Evolutionary conservation across 2,888 invertebrate genomes (phyloP).

Genomic region (Drosophila monieri): DNA sequence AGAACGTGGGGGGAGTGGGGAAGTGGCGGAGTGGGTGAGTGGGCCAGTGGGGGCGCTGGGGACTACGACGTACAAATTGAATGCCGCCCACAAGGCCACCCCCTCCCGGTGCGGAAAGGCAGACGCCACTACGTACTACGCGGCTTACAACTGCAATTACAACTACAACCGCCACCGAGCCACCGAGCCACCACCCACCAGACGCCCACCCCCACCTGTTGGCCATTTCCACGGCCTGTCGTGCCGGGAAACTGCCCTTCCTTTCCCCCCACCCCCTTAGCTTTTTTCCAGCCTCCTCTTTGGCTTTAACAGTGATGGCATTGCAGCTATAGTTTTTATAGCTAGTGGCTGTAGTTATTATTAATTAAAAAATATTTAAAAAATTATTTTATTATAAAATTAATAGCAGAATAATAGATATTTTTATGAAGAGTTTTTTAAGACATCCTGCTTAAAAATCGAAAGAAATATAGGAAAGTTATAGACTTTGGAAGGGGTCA

Average conservation of each 20-base stretch:
- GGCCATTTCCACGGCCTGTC: slow-evolving; percentile 6
- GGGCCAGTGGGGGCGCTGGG: background rate
- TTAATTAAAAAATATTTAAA: too few species aligned
- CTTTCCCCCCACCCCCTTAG: background rate
- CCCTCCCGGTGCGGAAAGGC: background rate
- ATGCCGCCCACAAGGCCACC: slow-evolving; percentile 7
- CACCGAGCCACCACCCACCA: slow-evolving; percentile 6
- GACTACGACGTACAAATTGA: slow-evolving; percentile 15
- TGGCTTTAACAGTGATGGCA: background rate
- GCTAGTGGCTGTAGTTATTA: too few species aligned
- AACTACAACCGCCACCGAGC: slow-evolving; percentile 48
- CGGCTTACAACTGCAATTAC: slow-evolving; percentile 68
- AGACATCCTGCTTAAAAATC: background rate
- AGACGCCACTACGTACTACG: slow-evolving; percentile 56
- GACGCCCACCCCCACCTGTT: slow-evolving; percentile 51
- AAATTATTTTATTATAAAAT: too few species aligned
- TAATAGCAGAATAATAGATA: too few species aligned
- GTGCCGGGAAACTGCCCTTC: background rate
- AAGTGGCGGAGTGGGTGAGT: background rate
- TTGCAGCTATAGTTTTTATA: background rate
- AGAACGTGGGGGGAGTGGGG: background rate
- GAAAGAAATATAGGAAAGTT: too few species aligned
- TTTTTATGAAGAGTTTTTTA: background rate
- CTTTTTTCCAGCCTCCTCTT: background rate
- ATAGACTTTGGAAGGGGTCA: too few species aligned